Percentiles rank a stretch among this genome's conserved stretches.
Evolutionary conservation across 1,140 invertebrate species (phyloP).

Genomic region (Procambarus clarkii): DNA sequence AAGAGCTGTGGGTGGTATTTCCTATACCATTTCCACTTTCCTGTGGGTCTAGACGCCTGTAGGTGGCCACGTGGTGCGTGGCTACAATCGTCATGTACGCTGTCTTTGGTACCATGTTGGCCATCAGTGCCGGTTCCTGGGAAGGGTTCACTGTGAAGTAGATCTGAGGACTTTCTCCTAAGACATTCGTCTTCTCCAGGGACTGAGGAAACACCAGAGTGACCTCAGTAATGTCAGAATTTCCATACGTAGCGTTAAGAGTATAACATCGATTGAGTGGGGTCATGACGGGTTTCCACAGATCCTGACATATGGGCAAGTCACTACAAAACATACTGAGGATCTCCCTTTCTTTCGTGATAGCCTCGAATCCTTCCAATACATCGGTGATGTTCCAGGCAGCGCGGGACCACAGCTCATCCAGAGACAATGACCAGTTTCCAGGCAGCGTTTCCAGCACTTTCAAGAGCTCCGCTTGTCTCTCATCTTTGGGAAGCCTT

Average conservation of each 20-base stretch:
- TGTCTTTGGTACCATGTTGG: constrained; percentile 25
- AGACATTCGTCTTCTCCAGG: constrained; percentile 1
- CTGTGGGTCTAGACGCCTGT: neutral
- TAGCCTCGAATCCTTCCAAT: neutral
- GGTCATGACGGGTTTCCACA: constrained; percentile 28
- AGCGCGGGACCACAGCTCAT: neutral
- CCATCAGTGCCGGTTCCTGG: constrained; percentile 9
- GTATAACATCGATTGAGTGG: constrained; percentile 26
- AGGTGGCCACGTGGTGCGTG: neutral
- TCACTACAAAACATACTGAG: neutral
- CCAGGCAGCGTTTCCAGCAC: constrained; percentile 25
- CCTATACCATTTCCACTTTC: neutral
- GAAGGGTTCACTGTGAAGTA: constrained; percentile 12
- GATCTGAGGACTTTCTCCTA: constrained; percentile 15
- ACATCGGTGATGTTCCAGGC: constrained; percentile 32
- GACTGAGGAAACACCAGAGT: constrained; percentile 20
- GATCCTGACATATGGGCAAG: neutral
- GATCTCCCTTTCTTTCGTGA: neutral
- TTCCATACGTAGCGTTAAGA: neutral
- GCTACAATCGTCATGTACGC: neutral
- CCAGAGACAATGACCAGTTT: constrained; percentile 19
- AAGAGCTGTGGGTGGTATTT: neutral
- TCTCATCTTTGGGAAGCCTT: constrained; percentile 16
- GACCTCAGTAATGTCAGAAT: neutral
- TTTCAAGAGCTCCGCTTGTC: neutral